These are phyloP conservation scores for Aegotheles bennettii DNA, from an alignment of 2,113 vertebrate species.

Conservation along the genomic window DNA sequence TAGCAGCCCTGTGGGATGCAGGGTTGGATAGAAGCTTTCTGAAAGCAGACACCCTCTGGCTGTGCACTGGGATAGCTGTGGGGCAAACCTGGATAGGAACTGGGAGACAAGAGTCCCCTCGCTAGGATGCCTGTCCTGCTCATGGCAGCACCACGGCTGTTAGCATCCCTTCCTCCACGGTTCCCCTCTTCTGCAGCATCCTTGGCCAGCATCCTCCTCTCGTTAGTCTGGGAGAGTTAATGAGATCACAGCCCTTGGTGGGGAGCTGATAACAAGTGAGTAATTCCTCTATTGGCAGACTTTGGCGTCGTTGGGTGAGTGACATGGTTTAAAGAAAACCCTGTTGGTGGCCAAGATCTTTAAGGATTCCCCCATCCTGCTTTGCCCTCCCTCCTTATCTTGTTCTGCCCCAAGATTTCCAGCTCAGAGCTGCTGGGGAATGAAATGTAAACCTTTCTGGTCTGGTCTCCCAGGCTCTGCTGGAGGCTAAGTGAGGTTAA, in stretches of 20 bases:
- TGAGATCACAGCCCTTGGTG: neutral
- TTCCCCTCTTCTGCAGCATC: neutral
- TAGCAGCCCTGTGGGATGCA: neutral
- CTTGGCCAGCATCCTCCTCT: neutral
- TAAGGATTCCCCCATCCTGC: neutral
- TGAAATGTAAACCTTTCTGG: neutral
- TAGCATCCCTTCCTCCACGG: neutral
- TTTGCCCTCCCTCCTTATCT: neutral
- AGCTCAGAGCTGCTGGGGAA: neutral
- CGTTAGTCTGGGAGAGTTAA: neutral
- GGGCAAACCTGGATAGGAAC: neutral
- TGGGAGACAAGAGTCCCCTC: neutral
- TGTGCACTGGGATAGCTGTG: neutral
- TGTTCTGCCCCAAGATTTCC: neutral
- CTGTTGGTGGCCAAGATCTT: neutral
- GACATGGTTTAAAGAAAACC: neutral
- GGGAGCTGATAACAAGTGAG: neutral
- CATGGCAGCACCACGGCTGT: rapidly evolving
- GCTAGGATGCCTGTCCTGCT: neutral
- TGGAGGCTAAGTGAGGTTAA: slow-evolving; percentile 74
- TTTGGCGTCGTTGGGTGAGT: neutral
- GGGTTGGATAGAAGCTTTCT: neutral
- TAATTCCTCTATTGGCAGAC: neutral
- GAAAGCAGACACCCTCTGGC: neutral
- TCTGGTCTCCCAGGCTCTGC: slow-evolving; percentile 19